These are phyloP conservation scores for Aix galericulata DNA, from an alignment of 2,113 vertebrate species.

Conservation along the genomic window DNA sequence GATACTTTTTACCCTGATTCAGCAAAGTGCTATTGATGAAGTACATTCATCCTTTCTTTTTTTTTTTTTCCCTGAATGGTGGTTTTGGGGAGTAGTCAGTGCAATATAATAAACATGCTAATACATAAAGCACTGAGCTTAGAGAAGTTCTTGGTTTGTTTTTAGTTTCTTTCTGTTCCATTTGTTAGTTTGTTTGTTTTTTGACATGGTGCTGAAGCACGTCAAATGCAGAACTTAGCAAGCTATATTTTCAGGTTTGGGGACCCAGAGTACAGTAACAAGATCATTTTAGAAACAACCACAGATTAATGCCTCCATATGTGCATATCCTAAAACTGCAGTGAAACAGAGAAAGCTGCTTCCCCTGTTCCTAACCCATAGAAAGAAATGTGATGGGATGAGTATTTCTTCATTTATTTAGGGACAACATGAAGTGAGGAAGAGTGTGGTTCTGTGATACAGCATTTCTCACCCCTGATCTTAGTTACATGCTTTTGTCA, in stretches of 20 bases:
- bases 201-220: neutral
- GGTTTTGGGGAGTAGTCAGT: neutral
- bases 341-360: neutral
- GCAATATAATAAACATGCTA: neutral
- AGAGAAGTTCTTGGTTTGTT: rapidly evolving
- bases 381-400: neutral
- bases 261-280: neutral
- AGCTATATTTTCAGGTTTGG: neutral
- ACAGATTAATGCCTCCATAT: neutral
- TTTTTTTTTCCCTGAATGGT: neutral
- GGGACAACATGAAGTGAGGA: neutral
- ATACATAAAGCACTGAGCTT: neutral
- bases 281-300: neutral
- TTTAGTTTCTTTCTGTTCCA: neutral
- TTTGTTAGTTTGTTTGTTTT: neutral
- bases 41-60: neutral
- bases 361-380: neutral
- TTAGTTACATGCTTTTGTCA: neutral
- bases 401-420: neutral
- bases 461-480: neutral
- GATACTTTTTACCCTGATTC: neutral
- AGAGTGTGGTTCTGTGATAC: neutral
- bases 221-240: neutral
- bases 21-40: neutral
- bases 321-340: neutral